Conservation (phyloP, 2,113 vertebrate genomes). For the Tragelaphus imberbis region DNA sequence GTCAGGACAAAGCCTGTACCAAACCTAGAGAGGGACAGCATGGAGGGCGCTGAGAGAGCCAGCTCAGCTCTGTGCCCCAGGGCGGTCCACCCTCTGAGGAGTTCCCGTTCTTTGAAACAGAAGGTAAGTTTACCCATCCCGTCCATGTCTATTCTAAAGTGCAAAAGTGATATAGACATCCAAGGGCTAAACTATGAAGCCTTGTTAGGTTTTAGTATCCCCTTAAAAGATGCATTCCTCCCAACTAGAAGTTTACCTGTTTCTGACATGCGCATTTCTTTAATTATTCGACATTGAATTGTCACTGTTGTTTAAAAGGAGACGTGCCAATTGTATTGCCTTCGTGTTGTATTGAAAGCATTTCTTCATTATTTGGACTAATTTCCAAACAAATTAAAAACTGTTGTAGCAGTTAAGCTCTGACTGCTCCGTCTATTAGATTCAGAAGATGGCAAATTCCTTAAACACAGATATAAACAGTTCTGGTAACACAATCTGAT, state of each 20-base stretch:
- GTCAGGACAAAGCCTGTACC: background rate
- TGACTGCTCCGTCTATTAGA: conserved; percentile 58
- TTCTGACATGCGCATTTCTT: conserved; percentile 18
- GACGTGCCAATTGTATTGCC: conserved; percentile 20
- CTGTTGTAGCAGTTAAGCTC: conserved; percentile 62
- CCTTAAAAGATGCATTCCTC: background rate
- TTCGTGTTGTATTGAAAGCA: conserved; percentile 38
- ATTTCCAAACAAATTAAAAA: conserved; percentile 70
- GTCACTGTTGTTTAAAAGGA: conserved; percentile 54
- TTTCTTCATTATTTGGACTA: conserved; percentile 66
- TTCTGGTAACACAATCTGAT: conserved; percentile 62
- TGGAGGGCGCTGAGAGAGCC: background rate
- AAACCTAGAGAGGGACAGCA: background rate
- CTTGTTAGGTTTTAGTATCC: background rate
- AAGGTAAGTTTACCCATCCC: background rate
- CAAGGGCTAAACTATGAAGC: background rate
- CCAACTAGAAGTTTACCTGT: conserved; percentile 17
- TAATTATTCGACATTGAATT: conserved; percentile 45
- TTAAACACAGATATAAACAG: conserved; percentile 70
- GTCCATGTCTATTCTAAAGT: background rate
- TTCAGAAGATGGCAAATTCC: conserved; percentile 67
- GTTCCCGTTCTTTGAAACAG: background rate
- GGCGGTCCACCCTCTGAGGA: background rate
- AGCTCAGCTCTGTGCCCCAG: background rate
- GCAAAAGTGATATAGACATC: background rate